Evolutionary conservation across 92 coral and sea anemone species (phyloP), one percentile per base, ranked within the genome.

Genomic region (Bergia sp.): DNA sequence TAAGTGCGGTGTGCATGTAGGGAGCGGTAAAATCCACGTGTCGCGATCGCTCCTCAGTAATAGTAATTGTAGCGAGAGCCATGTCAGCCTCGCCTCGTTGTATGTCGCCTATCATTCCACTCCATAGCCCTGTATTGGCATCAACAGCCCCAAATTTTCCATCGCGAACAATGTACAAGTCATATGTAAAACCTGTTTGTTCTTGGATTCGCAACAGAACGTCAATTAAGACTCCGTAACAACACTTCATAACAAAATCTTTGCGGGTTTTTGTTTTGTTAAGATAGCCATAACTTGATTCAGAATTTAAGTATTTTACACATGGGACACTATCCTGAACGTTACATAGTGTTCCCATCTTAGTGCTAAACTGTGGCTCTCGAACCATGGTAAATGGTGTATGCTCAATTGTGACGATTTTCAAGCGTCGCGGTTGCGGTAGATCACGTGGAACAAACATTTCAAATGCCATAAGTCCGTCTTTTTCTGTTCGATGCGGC

Each of bases 51-150:
- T 92, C 79, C 73, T 92, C 96, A 47, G 99, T 96, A 57, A 95
- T 90, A 37, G 99, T 96, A 20, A 96, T 81, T 42, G 93, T 85
- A 37, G 91, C 96, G 66, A 96, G 85, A 37, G 99, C 99, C 90
- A 96, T 92, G 88, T 96, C 99, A 55, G 99, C 99, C 1, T 89
- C 93, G 43, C 93, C 94, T 58, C 95, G 93, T 36, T 89, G 76
- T 15, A 96, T 96, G 37, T 96, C 99, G 85, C 99, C 99, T 43
- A 96, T 92, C 96, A 96, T 94, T 2, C 99, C 99, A 71, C 90
- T 96, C 99, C 96, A 92, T 36, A 79, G 86, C 38, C 91, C 80
- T 5, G 95, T 91, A 10, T 67, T 65, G 38, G 95, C 89, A 80
- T 95, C 96, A 44, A 90, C 37, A 3, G 96, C 92, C 37, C 99